These are phyloP conservation scores for Pyrgus malvae DNA, from an alignment of 2,888 invertebrate species.

Conservation along the genomic window DNA sequence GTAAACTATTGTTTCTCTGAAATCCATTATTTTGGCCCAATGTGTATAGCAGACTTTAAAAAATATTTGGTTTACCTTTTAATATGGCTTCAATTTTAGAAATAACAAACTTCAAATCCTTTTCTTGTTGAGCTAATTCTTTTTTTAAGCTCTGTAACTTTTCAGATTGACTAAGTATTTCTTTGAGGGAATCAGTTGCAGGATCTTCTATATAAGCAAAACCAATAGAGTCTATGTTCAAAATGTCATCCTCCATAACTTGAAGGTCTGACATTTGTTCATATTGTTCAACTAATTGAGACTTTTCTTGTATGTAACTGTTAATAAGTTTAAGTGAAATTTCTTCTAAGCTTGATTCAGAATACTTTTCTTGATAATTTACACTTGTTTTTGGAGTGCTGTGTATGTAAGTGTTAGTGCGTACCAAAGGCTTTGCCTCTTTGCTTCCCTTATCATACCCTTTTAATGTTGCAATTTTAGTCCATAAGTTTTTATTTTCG, in stretches of 20 bases:
- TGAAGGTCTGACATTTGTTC: constrained; percentile 85
- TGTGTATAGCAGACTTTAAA: too few species aligned
- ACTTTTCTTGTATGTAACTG: constrained; percentile 86
- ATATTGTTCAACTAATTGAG: constrained; percentile 85
- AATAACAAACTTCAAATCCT: constrained; percentile 78
- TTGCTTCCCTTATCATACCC: constrained; percentile 51
- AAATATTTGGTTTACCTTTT: constrained; percentile 46
- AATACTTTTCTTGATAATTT: constrained; percentile 78
- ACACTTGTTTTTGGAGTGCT: constrained; percentile 83
- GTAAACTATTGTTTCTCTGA: too few species aligned
- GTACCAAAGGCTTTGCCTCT: constrained; percentile 54
- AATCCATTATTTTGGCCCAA: too few species aligned
- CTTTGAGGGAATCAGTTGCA: constrained; percentile 83
- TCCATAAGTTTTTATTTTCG: constrained; percentile 92
- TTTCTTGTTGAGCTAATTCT: constrained; percentile 83
- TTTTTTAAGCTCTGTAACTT: constrained; percentile 84
- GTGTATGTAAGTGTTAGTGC: constrained; percentile 85
- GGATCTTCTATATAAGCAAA: constrained; percentile 84
- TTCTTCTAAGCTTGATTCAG: constrained; percentile 87
- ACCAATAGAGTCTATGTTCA: constrained; percentile 83
- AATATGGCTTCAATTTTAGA: constrained; percentile 60
- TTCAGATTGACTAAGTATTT: constrained; percentile 84
- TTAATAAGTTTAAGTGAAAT: constrained; percentile 87
- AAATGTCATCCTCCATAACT: constrained; percentile 69
- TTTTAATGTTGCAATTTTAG: constrained; percentile 83